A percentile compares a stretch with the other conserved stretches of the same genome.
Evolutionary conservation across 2,113 vertebrate genomes (phyloP).

Genomic region (Podarcis cretensis): DNA sequence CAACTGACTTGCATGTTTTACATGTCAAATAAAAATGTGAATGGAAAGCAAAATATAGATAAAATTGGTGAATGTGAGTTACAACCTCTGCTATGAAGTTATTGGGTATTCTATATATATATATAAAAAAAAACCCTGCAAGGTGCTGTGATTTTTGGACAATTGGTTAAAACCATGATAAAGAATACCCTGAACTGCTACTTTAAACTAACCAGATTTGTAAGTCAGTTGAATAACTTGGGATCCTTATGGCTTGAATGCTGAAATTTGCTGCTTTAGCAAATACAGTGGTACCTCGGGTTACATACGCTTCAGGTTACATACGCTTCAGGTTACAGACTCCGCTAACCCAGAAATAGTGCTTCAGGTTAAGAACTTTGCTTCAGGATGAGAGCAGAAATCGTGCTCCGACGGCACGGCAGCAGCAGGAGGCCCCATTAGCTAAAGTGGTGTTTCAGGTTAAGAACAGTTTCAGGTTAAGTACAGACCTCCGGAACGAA

Average conservation of each 20-base stretch:
- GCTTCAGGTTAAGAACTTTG: no score
- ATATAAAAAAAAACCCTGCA: conserved; percentile 3
- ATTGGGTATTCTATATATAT: conserved; percentile 10
- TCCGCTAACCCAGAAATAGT: no score
- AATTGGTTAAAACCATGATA: conserved; percentile 3
- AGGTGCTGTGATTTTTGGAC: conserved; percentile 15
- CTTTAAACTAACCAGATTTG: neutral
- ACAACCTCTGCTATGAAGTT: conserved; percentile 27
- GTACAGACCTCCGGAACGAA: no score
- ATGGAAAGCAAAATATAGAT: conserved; percentile 36
- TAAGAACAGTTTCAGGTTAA: no score
- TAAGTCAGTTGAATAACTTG: neutral
- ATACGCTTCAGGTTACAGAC: no score
- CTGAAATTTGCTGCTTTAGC: neutral
- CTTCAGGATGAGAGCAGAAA: no score
- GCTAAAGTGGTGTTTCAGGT: no score
- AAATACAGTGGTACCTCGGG: neutral
- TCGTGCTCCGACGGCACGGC: no score
- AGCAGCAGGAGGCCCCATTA: no score
- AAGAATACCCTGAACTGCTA: neutral
- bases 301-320: no score
- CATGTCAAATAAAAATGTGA: conserved; percentile 43
- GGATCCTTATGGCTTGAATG: neutral
- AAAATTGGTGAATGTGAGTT: conserved; percentile 9
- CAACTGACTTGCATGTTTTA: neutral